Percentiles rank a stretch among this genome's conserved stretches.
These are phyloP conservation scores for Chrysopa pallens DNA, from an alignment of 1,140 invertebrate genomes.

Conservation along the genomic window DNA sequence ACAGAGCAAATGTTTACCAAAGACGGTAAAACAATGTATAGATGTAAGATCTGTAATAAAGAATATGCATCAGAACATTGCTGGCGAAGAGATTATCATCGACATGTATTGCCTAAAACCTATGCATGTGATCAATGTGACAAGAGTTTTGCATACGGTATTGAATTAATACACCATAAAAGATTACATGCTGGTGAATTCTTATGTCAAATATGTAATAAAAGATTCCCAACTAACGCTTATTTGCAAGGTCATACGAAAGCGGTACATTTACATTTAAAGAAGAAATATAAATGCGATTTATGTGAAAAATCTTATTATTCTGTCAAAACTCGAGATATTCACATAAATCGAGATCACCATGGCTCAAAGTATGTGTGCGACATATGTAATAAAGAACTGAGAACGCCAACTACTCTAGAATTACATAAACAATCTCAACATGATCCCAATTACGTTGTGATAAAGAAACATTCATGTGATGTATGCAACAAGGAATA, in stretches of 20 bases:
- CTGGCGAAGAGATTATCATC: too few relatives aligned
- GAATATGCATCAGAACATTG: too few relatives aligned
- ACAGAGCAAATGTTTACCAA: too few relatives aligned
- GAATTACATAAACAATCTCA: neutral
- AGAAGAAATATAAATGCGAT: neutral
- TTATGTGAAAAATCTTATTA: neutral
- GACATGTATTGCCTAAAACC: too few relatives aligned
- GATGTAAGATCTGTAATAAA: too few relatives aligned
- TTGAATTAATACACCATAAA: too few relatives aligned
- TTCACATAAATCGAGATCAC: neutral
- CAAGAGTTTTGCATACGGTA: too few relatives aligned
- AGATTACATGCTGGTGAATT: neutral
- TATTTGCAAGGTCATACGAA: neutral
- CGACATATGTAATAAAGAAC: neutral
- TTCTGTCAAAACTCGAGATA: neutral
- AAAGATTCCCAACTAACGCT: neutral
- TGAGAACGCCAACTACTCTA: conserved; percentile 20
- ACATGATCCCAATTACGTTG: neutral
- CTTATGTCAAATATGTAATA: neutral
- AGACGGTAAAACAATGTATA: too few relatives aligned
- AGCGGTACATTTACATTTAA: neutral
- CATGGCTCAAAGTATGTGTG: neutral
- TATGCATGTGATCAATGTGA: too few relatives aligned
- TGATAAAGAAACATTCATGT: neutral
- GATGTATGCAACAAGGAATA: conserved; percentile 1